These are phyloP conservation scores for Lepidothrix coronata DNA, from an alignment of 2,113 vertebrate genomes.

Conservation along the genomic window DNA sequence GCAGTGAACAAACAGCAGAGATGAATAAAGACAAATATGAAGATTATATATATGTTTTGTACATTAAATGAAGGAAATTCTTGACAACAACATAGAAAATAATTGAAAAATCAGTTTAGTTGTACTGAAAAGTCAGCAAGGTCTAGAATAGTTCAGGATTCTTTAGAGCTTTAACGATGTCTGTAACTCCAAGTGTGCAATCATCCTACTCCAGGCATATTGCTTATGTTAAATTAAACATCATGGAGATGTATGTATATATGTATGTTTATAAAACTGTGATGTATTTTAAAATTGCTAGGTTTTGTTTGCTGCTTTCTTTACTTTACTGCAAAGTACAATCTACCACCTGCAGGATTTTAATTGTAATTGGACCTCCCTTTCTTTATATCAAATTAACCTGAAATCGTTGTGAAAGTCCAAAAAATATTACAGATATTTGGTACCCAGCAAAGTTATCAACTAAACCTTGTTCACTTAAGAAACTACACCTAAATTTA, in stretches of 20 bases:
- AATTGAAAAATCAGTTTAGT: neutral
- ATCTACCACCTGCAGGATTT: neutral
- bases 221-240: neutral
- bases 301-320: neutral
- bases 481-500: neutral
- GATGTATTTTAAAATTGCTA: neutral
- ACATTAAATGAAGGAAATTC: neutral
- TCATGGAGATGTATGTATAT: neutral
- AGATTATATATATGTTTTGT: neutral
- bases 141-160: neutral
- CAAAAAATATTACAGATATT: neutral
- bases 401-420: neutral
- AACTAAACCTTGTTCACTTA: neutral
- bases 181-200: neutral
- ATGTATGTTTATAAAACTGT: neutral
- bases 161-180: neutral
- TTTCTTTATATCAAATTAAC: neutral
- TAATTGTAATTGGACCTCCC: neutral
- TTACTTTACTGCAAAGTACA: neutral
- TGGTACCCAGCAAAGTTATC: neutral
- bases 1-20: neutral
- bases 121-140: neutral
- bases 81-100: neutral
- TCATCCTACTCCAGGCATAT: neutral
- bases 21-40: neutral